These are phyloP conservation scores for Gymnogyps californianus DNA, from an alignment of 2,113 vertebrate species.

Conservation along the genomic window DNA sequence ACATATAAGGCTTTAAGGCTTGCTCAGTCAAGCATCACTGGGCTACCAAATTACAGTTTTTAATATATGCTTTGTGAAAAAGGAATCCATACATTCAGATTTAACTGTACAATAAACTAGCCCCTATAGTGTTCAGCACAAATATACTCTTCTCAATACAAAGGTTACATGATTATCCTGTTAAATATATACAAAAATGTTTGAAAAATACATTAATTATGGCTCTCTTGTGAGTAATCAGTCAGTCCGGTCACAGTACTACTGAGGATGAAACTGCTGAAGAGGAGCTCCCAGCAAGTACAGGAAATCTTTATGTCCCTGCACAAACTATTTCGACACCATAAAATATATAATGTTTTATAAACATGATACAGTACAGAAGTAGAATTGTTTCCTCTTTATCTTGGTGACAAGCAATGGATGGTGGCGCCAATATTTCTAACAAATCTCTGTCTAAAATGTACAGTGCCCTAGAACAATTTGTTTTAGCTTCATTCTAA, in stretches of 20 bases:
- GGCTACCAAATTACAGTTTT: background rate
- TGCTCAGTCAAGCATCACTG: background rate
- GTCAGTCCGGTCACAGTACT: background rate
- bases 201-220: background rate
- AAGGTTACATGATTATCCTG: background rate
- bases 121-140: background rate
- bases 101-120: background rate
- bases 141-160: background rate
- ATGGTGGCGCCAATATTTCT: background rate
- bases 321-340: background rate
- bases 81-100: background rate
- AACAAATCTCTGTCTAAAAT: background rate
- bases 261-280: background rate
- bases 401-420: background rate
- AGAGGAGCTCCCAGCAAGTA: background rate
- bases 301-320: background rate
- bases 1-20: background rate
- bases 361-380: background rate
- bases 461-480: background rate
- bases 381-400: background rate
- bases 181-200: background rate
- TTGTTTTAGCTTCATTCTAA: background rate
- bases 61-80: background rate
- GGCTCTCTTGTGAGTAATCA: background rate
- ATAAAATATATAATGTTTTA: background rate